Base-by-base conservation (phyloP, 2,113 vertebrate species). In the Recurvirostra avosetta region DNA sequence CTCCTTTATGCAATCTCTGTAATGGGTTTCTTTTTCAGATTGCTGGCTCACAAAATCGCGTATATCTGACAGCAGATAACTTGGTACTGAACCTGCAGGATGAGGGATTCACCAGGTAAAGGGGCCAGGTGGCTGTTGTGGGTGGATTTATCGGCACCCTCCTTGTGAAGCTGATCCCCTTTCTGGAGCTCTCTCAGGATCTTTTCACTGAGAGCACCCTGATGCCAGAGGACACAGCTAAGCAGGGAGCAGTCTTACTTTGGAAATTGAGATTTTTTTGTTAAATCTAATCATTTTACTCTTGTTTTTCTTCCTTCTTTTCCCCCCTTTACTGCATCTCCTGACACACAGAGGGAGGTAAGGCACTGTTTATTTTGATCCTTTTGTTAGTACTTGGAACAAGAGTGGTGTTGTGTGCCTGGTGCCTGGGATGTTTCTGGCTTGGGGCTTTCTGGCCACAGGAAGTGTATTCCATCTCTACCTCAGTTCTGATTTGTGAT, bases 21-120 rank as follows among this genome's bases (percentile, higher is more conserved):
- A 4, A 38, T 38, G 25, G 16, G 16, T 79, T 83, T 92, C 30
- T 55, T 36, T 94, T 94, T 6, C 96, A 99, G 99, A 98, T 99
- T 36, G 98, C 99, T 41, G 81, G 97, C 1, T 99, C 99, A 20
- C 99, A 99, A 97, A 99, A 99, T 97, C 99, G 98, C 16, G 98
- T 99, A 58, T 99, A 99, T 97, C 99, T 99, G 85, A 99, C 98
- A 12, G 98, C 99, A 32, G 99, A 99, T 95, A 99, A 98, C 98
- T 98, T 99, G 61, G 98, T 99, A 67, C 97, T 99, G 90, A 99
- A 99, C 96, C 98, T 99, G 16, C 99, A 99, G 95, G 99, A 99
- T 38, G 98, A 98, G 55, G 95, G 96, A 38, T 98, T 99, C 94
- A 98, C 99, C 94, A 98, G 98, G 99, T 99, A 91, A 98, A 91